A percentile compares a stretch with the other conserved stretches of the same genome.
These are phyloP conservation scores for Enhydra lutris DNA, from an alignment of 2,113 vertebrate species.

Conservation along the genomic window DNA sequence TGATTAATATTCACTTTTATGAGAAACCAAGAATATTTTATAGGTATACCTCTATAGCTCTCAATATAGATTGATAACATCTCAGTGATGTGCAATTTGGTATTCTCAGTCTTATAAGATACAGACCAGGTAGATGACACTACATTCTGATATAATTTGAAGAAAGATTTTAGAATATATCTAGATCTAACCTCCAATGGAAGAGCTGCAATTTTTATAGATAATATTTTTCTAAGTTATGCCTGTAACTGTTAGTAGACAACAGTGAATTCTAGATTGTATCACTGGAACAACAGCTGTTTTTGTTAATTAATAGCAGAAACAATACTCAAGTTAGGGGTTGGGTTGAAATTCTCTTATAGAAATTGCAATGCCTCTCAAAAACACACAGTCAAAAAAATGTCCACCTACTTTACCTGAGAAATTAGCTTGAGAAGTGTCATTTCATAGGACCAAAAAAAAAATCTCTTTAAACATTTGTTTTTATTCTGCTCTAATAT, in stretches of 20 bases:
- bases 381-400: neutral
- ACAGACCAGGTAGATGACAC: neutral
- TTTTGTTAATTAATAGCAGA: conserved; percentile 22
- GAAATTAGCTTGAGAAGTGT: neutral
- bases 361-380: conserved; percentile 11
- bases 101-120: neutral
- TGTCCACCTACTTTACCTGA: neutral
- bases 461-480: neutral
- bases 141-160: neutral
- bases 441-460: neutral
- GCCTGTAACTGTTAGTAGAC: neutral
- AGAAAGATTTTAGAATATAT: neutral
- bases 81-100: neutral
- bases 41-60: neutral
- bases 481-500: neutral
- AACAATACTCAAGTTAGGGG: neutral
- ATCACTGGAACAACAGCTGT: neutral
- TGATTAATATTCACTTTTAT: neutral
- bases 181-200: neutral
- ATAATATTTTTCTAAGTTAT: neutral
- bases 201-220: neutral
- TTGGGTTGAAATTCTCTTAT: neutral
- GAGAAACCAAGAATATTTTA: neutral
- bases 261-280: neutral
- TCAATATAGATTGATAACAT: neutral